Evolutionary conservation across 2,797 vertebrate genomes (phyloP).

Genomic region (Lycodopsis pacificus): DNA sequence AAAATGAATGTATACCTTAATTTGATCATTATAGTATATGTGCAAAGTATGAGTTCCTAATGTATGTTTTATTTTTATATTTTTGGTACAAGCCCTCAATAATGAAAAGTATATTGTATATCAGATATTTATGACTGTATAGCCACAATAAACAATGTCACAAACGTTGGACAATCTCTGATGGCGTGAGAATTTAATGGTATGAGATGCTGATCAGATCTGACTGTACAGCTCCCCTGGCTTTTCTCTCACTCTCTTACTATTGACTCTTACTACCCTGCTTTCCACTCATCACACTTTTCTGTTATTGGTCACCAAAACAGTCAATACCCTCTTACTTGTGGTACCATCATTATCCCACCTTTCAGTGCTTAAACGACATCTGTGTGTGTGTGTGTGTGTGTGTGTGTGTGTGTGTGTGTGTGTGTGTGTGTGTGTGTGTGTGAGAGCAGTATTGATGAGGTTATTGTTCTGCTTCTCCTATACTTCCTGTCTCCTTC

Average conservation of each 20-base stretch:
- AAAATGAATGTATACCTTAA: neutral
- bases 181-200: neutral
- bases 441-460: neutral
- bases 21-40: neutral
- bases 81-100: neutral
- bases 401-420: slow-evolving; percentile 1
- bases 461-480: no score
- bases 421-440: slow-evolving; percentile 11
- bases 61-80: neutral
- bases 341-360: slow-evolving; percentile 29
- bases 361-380: neutral
- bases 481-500: no score
- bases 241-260: slow-evolving; percentile 7
- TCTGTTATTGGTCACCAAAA: slow-evolving; percentile 23
- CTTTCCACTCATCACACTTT: slow-evolving; percentile 23
- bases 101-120: neutral
- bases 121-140: neutral
- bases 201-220: neutral
- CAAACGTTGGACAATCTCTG: neutral
- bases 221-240: neutral
- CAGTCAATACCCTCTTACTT: slow-evolving; percentile 21
- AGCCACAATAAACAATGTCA: neutral
- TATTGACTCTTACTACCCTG: neutral
- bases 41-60: neutral
- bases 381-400: neutral